Percentiles rank a stretch among this genome's conserved stretches.
Conservation (phyloP, 2,888 invertebrate genomes). For the Pandemis corylana region DNA sequence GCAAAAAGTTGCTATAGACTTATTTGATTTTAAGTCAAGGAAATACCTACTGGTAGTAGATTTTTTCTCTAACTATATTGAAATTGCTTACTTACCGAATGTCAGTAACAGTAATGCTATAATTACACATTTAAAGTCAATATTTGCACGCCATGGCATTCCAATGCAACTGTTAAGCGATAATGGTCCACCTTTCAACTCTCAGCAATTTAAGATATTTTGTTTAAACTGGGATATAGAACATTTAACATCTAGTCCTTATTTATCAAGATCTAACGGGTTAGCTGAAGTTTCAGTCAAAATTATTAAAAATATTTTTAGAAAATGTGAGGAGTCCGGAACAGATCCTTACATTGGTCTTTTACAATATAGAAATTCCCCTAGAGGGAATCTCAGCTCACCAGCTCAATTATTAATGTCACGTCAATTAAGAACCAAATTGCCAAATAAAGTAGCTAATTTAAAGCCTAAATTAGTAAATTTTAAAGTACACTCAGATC, state of each 20-base stretch:
- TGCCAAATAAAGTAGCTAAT: constrained; percentile 28
- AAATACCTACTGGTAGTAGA: not conserved
- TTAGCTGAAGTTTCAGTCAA: constrained; percentile 34
- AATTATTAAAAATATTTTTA: constrained; percentile 43
- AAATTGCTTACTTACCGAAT: constrained; percentile 1
- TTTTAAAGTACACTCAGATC: constrained; percentile 18
- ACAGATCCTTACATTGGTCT: constrained; percentile 38
- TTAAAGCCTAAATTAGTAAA: constrained; percentile 40
- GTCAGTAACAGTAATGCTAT: constrained; percentile 7
- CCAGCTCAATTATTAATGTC: constrained; percentile 43
- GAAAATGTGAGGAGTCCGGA: constrained; percentile 38
- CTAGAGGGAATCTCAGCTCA: constrained; percentile 34
- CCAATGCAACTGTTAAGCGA: constrained; percentile 16
- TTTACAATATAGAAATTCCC: constrained; percentile 39
- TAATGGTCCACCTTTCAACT: constrained; percentile 31
- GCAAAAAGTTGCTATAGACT: constrained; percentile 5
- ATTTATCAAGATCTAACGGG: constrained; percentile 39
- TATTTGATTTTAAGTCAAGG: constrained; percentile 1
- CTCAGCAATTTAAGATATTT: constrained; percentile 15
- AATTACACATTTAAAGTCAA: constrained; percentile 2
- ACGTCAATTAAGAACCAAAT: constrained; percentile 35
- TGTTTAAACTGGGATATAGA: constrained; percentile 36
- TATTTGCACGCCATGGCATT: constrained; percentile 13
- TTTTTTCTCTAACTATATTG: not conserved
- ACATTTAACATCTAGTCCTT: constrained; percentile 40